Evolutionary conservation across 2,113 vertebrate genomes (phyloP), one percentile per base, ranked within the genome.

Genomic region (Macrotus californicus): DNA sequence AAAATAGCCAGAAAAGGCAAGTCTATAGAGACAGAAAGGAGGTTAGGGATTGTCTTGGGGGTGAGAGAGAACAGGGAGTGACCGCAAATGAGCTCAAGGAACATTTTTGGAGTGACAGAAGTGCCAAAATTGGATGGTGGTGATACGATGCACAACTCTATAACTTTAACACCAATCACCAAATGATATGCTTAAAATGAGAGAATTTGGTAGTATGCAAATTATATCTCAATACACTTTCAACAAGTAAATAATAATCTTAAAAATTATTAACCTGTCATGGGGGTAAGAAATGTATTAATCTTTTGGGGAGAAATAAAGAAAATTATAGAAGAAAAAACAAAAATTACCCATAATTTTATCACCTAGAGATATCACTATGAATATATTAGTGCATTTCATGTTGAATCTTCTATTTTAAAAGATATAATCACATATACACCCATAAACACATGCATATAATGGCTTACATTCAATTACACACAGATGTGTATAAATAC

Each of bases 341-440:
- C 93, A 54, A 75, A 59, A 75, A 59, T 43, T 75, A 80, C 5
- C 10, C n/a, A 59, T 26, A 70, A 64, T 82, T 81, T 46, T 5
- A 46, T 26, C 46, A 83, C 39, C 24, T 89, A 77, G 29, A 86
- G 24, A 54, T 89, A 93, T 88, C 12, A 41, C 6, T 77, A 39
- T 7, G 79, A 75, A 54, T 79, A 77, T 67, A 69, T 89, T 75
- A 67, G n/a, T 41, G 56, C 36, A 79, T 67, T 92, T 89, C 36
- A 94, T 87, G 89, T 69, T 89, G 46, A 92, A 92, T 64, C 87
- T 96, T 87, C 24, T 69, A 31, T 81, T 86, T 89, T 69, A 61
- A 90, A 94, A 93, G 52, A 88, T 48, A 59, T 5, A 64, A 21
- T 89, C 15, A 80, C 5, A 77, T 16, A 52, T 84, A 61, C 0